These are phyloP conservation scores for Leptinotarsa peninsularis DNA, from an alignment of 2,888 invertebrate genomes.

Conservation along the genomic window DNA sequence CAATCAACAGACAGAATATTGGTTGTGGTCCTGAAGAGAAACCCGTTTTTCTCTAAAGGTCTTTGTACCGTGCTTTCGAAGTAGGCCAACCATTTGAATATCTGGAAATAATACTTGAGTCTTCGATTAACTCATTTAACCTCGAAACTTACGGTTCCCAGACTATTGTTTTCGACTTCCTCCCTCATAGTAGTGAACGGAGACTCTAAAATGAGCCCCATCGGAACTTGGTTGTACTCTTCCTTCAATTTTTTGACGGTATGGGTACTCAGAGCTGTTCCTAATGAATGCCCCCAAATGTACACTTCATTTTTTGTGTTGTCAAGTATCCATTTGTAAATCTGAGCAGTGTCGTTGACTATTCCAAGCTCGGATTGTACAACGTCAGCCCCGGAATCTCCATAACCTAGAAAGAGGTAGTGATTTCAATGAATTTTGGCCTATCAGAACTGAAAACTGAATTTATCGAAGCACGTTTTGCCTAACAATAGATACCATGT, in stretches of 20 bases:
- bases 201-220: constrained; percentile 59
- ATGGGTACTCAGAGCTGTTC: constrained; percentile 57
- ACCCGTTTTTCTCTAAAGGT: constrained; percentile 59
- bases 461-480: too few relatives aligned
- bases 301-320: constrained; percentile 56
- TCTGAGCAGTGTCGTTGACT: constrained; percentile 58
- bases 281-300: constrained; percentile 63
- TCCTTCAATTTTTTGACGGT: constrained; percentile 50
- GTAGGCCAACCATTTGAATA: constrained; percentile 60
- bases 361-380: constrained; percentile 57
- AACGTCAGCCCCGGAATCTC: constrained; percentile 57
- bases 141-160: constrained; percentile 52
- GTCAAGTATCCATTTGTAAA: constrained; percentile 57
- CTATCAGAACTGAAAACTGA: too few relatives aligned
- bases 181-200: constrained; percentile 59
- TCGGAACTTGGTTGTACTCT: constrained; percentile 47
- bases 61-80: constrained; percentile 58
- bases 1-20: constrained; percentile 58
- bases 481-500: too few relatives aligned
- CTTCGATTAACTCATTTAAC: neutral
- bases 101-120: constrained; percentile 49
- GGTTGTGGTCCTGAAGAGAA: constrained; percentile 55
- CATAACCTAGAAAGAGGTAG: constrained; percentile 56
- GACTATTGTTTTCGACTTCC: constrained; percentile 51
- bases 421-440: too few relatives aligned